These are phyloP conservation scores for Plectropomus leopardus DNA, from an alignment of 2,113 vertebrate species.

Conservation along the genomic window DNA sequence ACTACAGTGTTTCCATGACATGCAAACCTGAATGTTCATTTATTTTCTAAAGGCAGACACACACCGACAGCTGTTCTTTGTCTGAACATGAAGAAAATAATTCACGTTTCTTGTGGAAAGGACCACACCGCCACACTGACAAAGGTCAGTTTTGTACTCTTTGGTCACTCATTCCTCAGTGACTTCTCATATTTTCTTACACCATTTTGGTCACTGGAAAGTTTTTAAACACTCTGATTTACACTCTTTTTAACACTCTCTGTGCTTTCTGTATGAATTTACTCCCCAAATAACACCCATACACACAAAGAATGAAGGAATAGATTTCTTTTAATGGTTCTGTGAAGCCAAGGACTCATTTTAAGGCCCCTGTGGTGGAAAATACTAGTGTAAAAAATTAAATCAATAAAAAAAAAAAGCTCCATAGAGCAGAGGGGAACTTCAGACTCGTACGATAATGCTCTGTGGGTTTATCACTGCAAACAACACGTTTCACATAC, in stretches of 20 bases:
- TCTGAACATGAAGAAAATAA: conserved; percentile 90
- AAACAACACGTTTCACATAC: too few species aligned
- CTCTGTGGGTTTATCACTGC: too few species aligned
- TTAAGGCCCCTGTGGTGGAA: too few species aligned
- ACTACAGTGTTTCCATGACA: neutral
- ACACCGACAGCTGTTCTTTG: conserved; percentile 87
- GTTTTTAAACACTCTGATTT: neutral
- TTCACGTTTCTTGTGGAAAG: conserved; percentile 92
- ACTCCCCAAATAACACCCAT: neutral
- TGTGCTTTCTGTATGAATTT: neutral
- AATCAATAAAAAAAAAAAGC: too few species aligned
- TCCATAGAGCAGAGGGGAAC: too few species aligned
- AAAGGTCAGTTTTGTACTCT: conserved; percentile 83
- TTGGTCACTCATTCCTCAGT: neutral
- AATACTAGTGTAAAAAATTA: too few species aligned
- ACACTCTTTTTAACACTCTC: neutral
- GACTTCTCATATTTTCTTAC: neutral
- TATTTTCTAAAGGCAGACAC: conserved; percentile 86
- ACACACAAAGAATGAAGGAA: neutral
- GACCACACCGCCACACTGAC: conserved; percentile 92
- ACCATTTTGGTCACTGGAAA: too few species aligned
- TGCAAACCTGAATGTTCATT: neutral
- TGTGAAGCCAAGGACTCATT: neutral
- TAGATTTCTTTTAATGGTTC: neutral
- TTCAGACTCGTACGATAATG: too few species aligned